phyloP scores from a whole-genome alignment of 92 coral and sea anemone genomes.

The Meandrina meandrites region DNA sequence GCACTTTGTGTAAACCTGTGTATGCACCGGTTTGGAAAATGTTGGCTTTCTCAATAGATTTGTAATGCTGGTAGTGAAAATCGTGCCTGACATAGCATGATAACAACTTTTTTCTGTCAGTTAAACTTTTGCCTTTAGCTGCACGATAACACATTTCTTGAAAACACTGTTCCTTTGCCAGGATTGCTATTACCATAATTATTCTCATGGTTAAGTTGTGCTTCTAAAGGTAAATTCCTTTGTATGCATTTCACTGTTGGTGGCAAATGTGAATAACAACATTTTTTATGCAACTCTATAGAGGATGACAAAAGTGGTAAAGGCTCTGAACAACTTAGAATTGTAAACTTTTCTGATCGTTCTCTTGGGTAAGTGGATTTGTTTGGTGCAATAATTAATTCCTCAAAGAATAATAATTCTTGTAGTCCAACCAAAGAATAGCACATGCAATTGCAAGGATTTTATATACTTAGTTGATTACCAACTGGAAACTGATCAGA shows the following conservation, averaged over 20 bases:
- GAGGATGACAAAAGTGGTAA: slow-evolving; percentile 60
- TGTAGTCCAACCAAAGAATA: background rate
- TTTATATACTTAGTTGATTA: too few relatives aligned
- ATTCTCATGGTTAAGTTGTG: background rate
- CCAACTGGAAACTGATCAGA: too few relatives aligned
- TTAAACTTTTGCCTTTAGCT: too few relatives aligned
- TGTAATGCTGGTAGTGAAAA: too few relatives aligned
- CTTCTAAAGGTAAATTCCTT: background rate
- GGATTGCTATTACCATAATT: background rate
- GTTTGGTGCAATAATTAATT: background rate
- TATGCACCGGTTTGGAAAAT: too few relatives aligned
- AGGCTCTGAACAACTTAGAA: slow-evolving; percentile 78
- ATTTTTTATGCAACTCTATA: background rate
- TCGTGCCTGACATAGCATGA: too few relatives aligned
- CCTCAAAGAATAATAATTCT: too few relatives aligned
- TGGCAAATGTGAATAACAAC: background rate
- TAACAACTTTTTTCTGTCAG: too few relatives aligned
- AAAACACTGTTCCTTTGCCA: background rate
- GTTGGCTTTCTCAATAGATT: too few relatives aligned
- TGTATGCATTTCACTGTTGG: background rate
- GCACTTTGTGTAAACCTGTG: too few relatives aligned
- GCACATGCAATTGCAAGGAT: background rate
- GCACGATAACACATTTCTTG: background rate
- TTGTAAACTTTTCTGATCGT: slow-evolving; percentile 86
- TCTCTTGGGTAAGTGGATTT: slow-evolving; percentile 73